Percentiles rank a stretch among this genome's conserved stretches.
Conservation (phyloP, 1,140 invertebrate species). For the Maniola jurtina region DNA sequence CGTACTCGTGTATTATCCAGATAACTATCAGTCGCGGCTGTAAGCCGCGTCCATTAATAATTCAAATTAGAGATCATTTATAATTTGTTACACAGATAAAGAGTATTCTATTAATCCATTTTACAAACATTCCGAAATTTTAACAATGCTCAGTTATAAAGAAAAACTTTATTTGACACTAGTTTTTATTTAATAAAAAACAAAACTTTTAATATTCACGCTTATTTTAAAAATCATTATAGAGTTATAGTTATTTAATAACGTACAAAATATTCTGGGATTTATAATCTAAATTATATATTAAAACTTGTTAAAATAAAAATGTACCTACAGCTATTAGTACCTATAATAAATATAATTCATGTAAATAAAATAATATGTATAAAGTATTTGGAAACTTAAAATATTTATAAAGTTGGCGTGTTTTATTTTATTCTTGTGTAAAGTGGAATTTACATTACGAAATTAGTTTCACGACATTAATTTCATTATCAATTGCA, state of each 20-base stretch:
- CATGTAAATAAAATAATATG: background rate
- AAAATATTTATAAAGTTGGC: conserved; percentile 5
- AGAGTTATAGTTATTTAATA: background rate
- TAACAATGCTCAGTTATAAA: background rate
- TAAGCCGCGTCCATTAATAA: no score
- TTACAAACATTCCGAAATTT: background rate
- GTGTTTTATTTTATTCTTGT: background rate
- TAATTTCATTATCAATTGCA: no score
- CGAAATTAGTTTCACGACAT: no score
- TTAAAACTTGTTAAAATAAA: background rate
- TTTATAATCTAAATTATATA: background rate
- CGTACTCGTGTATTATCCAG: no score
- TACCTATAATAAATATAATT: background rate
- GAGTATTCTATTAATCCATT: background rate
- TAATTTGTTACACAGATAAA: no score
- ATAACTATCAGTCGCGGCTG: no score
- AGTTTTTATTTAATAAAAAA: no score
- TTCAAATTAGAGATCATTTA: no score
- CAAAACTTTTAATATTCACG: no score
- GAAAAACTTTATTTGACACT: background rate
- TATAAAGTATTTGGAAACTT: conserved; percentile 11
- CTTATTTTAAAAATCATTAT: no score
- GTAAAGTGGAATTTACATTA: background rate
- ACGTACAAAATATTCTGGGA: background rate
- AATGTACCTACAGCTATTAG: background rate